Evolutionary conservation across 2,797 vertebrate species (phyloP).

Genomic region (Glyptemys insculpta): DNA sequence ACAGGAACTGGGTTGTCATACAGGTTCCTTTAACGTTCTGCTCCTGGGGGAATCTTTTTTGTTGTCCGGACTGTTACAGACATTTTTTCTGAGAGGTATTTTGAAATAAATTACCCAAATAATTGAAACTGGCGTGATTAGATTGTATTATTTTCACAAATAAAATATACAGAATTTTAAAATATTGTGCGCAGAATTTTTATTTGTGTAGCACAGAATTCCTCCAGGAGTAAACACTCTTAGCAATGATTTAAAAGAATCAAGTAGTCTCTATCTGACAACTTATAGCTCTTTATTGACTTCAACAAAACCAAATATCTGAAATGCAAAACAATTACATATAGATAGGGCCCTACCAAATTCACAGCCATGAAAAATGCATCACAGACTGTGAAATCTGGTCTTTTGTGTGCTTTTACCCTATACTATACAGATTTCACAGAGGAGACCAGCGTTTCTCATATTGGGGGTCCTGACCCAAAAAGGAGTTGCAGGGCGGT

Average conservation of each 20-base stretch:
- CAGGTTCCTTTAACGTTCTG: neutral
- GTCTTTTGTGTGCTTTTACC: no score
- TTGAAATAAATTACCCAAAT: no score
- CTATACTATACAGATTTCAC: no score
- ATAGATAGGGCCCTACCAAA: neutral
- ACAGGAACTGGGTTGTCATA: neutral
- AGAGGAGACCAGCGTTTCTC: no score
- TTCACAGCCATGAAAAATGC: no score
- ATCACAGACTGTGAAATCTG: no score
- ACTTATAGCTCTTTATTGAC: neutral
- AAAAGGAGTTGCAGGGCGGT: no score
- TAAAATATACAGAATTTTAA: no score
- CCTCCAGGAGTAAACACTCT: neutral
- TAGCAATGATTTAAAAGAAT: neutral
- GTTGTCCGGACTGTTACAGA: neutral
- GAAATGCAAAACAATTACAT: conserved; percentile 1
- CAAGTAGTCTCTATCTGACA: neutral
- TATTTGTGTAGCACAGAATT: no score
- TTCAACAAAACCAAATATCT: neutral
- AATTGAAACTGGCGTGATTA: neutral
- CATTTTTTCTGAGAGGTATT: neutral
- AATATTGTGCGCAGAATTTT: no score
- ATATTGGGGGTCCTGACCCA: no score
- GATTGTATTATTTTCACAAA: neutral
- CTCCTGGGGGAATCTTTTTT: neutral